Base-by-base conservation (phyloP, 1,140 invertebrate species). In the Tetramorium simillimum region DNA sequence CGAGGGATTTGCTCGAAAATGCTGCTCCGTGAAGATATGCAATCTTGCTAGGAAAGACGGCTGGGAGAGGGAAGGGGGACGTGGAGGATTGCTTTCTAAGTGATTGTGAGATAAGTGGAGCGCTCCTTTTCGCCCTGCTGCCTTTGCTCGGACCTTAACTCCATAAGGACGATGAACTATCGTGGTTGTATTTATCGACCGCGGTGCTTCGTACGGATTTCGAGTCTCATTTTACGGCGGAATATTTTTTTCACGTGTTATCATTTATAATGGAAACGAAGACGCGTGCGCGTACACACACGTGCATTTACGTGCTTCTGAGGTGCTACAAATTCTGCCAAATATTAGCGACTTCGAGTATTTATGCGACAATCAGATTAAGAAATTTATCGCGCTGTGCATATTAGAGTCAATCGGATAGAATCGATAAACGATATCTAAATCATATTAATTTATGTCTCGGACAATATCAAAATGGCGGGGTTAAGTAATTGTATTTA, bases 91-190 rank as follows among this genome's bases (percentile, higher is more conserved):
- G 88, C 87, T 88, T 80, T 88, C 90, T 92, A 91, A 92, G 90
- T 89, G 91, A 92, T 92, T 90, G 90, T 70, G 73, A 86, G 90
- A 90, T 92, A 91, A 91, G 91, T 89, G 87, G 85, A 90, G 80
- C 89, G 73, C 69, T 90, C 75, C 88, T 87, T 75, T 86, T 77
- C 89, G 75, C 85, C 77, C 65, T 86, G 40, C 46, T 85, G 81
- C 81, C 58, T 73, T 85, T 63, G 56, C 72, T 67, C 49, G 80
- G 77, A 86, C 63, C 40, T 69, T 86, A 84, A 80, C 75, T 86
- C 76, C 49, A 58, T 86, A 69, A 86, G 76, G 75, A 80, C 62
- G 85, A 86, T 80, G 75, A 86, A 86, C 80, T 84, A 84, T 84
- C 69, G 69, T 53, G 69, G 56, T 75, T 56, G 24, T 73, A 43